These are phyloP conservation scores for Cheilosia pagana DNA, from an alignment of 2,888 invertebrate species.

Conservation along the genomic window DNA sequence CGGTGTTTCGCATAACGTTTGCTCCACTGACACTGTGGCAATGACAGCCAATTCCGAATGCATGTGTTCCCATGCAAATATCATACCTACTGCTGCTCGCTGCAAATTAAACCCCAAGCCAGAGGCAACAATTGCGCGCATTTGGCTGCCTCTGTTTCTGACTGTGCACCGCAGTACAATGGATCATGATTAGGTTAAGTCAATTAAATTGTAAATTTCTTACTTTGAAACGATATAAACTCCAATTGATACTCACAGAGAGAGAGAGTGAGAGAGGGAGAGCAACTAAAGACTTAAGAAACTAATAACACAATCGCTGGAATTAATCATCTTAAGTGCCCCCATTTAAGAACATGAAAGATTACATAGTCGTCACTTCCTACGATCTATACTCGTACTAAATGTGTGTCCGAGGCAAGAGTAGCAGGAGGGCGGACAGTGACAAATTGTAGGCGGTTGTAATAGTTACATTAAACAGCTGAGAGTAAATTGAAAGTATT, in stretches of 20 bases:
- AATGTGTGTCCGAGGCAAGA: not conserved
- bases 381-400: slow-evolving; percentile 13
- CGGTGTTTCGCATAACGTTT: slow-evolving; percentile 29
- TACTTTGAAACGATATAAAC: slow-evolving; percentile 48
- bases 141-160: slow-evolving; percentile 8
- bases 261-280: not conserved
- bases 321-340: slow-evolving; percentile 70
- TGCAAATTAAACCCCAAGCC: slow-evolving; percentile 14
- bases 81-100: slow-evolving; percentile 4
- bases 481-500: slow-evolving; percentile 49
- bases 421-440: slow-evolving; percentile 11
- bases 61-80: slow-evolving; percentile 44
- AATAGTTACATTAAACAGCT: slow-evolving; percentile 22
- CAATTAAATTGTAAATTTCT: slow-evolving; percentile 57
- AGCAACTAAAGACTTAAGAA: slow-evolving; percentile 33
- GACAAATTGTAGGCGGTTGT: slow-evolving; percentile 37
- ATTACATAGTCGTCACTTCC: slow-evolving; percentile 47
- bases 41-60: slow-evolving; percentile 57
- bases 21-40: slow-evolving; percentile 67
- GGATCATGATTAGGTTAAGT: slow-evolving; percentile 67
- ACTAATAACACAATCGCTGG: slow-evolving; percentile 46
- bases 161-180: slow-evolving; percentile 30
- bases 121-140: slow-evolving; percentile 12
- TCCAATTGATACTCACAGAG: slow-evolving; percentile 13
- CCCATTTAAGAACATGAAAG: slow-evolving; percentile 50